Conservation (phyloP, 2,888 invertebrate genomes). For the Clunio marinus region DNA sequence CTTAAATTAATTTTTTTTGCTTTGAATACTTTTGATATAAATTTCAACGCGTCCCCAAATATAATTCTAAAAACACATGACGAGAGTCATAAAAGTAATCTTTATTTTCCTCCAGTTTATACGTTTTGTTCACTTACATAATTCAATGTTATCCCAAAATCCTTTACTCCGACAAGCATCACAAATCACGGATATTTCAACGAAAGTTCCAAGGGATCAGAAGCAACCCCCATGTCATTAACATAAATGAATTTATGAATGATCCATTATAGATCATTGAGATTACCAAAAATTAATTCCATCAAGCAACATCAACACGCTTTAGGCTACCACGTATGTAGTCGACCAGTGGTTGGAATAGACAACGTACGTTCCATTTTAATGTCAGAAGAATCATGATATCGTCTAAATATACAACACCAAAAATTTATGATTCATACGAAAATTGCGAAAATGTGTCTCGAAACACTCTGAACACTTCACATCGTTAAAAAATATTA, state of each 20-base stretch:
- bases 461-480: conserved; percentile 4
- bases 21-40: too few relatives aligned
- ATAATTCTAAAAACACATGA: too few relatives aligned
- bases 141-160: too few relatives aligned
- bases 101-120: too few relatives aligned
- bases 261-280: conserved; percentile 18
- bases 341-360: too few relatives aligned
- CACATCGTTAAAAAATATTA: conserved; percentile 2
- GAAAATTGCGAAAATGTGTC: conserved; percentile 2
- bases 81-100: too few relatives aligned
- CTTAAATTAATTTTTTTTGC: too few relatives aligned
- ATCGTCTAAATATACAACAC: too few relatives aligned
- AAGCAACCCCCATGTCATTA: conserved; percentile 22
- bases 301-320: conserved; percentile 5
- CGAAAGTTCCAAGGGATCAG: background rate
- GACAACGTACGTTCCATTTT: too few relatives aligned
- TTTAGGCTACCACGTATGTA: background rate
- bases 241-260: conserved; percentile 32
- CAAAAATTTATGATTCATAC: background rate
- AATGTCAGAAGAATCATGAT: conserved; percentile 12
- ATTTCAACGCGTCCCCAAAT: too few relatives aligned
- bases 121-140: too few relatives aligned
- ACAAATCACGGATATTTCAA: background rate
- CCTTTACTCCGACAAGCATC: too few relatives aligned
- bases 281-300: conserved; percentile 23